phyloP scores from a whole-genome alignment of 2,113 vertebrate genomes.

The Penelope pileata region DNA sequence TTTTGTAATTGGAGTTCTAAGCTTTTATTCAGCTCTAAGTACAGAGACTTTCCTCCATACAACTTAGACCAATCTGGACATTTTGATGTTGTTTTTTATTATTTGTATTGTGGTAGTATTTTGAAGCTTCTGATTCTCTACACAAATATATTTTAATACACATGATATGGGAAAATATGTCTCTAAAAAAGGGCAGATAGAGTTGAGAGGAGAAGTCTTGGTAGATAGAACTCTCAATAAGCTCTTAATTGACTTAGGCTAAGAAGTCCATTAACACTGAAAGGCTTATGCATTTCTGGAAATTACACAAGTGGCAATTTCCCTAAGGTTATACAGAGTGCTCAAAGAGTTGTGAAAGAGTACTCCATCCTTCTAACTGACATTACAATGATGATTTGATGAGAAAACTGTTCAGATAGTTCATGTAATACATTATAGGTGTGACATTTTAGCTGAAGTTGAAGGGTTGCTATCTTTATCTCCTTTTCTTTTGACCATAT shows the following conservation, averaged over 20 bases:
- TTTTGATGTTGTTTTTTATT: not conserved
- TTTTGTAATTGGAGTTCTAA: not conserved
- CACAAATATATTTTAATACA: not conserved
- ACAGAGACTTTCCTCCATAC: not conserved
- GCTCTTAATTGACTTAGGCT: slow-evolving; percentile 19
- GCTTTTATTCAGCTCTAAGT: not conserved
- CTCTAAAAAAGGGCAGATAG: not conserved
- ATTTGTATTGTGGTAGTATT: not conserved
- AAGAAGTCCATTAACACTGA: slow-evolving; percentile 11
- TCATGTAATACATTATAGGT: not conserved
- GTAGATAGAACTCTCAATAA: slow-evolving; percentile 33
- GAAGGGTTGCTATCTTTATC: not conserved
- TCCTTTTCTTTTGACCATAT: not conserved
- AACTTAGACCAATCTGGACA: not conserved
- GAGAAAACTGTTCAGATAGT: not conserved
- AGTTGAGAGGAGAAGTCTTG: not conserved
- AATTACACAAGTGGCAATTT: not conserved
- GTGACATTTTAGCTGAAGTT: not conserved
- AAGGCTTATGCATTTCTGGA: slow-evolving; percentile 4
- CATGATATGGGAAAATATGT: not conserved
- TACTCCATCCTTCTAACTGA: not conserved
- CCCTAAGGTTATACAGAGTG: not conserved
- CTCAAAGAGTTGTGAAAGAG: not conserved
- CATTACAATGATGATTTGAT: not conserved
- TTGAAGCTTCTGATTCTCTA: not conserved